Conservation (phyloP, 2,797 vertebrate genomes). For the Eulemur albifrons region DNA sequence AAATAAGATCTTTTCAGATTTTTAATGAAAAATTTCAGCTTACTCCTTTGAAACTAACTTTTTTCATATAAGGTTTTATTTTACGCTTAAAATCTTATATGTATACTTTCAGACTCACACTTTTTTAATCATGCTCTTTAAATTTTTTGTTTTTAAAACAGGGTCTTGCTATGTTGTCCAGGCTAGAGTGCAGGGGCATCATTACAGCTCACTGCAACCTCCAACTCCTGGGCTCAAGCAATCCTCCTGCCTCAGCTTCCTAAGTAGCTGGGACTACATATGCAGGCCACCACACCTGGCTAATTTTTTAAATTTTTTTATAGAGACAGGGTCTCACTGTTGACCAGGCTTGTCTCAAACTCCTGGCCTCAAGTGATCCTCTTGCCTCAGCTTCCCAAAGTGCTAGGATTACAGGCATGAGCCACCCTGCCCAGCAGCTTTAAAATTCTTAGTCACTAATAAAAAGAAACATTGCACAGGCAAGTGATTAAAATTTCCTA, state of each 20-base stretch:
- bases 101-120: not conserved
- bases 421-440: not conserved
- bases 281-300: not conserved
- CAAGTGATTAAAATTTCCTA: not conserved
- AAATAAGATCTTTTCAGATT: slow-evolving; percentile 25
- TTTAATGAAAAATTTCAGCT: slow-evolving; percentile 9
- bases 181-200: not conserved
- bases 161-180: not conserved
- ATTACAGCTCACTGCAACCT: not conserved
- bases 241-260: not conserved
- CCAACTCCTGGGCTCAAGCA: not conserved
- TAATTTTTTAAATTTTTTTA: not conserved
- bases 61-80: not conserved
- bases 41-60: not conserved
- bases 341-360: not conserved
- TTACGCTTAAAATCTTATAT: not conserved
- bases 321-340: not conserved
- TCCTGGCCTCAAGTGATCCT: not conserved
- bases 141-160: not conserved
- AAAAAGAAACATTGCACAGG: not conserved
- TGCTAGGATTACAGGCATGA: not conserved
- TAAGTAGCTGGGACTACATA: not conserved
- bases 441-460: not conserved
- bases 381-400: not conserved
- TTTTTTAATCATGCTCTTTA: not conserved